phyloP scores from a whole-genome alignment of 2,113 vertebrate species.

The Nicator chloris region DNA sequence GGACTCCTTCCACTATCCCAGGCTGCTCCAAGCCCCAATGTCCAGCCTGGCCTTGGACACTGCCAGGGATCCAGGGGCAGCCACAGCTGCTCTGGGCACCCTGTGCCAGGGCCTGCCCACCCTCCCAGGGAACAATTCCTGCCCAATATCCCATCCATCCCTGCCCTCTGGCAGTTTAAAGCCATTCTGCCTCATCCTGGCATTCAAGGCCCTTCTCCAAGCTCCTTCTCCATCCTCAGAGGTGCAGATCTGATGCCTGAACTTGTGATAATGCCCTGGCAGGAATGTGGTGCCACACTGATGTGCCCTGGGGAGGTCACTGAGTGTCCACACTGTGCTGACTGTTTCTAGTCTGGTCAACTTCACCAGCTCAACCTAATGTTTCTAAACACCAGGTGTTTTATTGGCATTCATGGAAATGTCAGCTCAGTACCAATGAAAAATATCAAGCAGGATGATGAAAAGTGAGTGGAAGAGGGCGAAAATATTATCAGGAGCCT shows the following conservation, averaged over 20 bases:
- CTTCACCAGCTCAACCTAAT: not conserved
- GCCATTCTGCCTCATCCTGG: not conserved
- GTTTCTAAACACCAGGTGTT: not conserved
- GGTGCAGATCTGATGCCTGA: not conserved
- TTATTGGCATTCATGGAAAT: not conserved
- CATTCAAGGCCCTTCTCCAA: not conserved
- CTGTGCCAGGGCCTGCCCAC: not conserved
- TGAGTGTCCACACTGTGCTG: not conserved
- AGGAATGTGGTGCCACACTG: not conserved
- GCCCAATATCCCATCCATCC: accelerated
- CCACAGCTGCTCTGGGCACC: not conserved
- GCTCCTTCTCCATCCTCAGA: not conserved
- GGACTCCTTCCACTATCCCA: not conserved
- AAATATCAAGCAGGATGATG: not conserved
- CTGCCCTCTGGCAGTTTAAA: not conserved
- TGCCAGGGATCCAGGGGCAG: not conserved
- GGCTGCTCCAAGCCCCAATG: not conserved
- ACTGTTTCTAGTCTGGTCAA: not conserved
- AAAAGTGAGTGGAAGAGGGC: not conserved
- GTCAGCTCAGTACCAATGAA: not conserved
- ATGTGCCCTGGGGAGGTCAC: not conserved
- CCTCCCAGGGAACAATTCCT: not conserved
- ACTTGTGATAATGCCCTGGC: not conserved
- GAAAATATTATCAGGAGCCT: accelerated
- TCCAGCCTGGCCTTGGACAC: not conserved